phyloP scores from a whole-genome alignment of 2,888 invertebrate genomes.

The Eumerus sabulonum region DNA sequence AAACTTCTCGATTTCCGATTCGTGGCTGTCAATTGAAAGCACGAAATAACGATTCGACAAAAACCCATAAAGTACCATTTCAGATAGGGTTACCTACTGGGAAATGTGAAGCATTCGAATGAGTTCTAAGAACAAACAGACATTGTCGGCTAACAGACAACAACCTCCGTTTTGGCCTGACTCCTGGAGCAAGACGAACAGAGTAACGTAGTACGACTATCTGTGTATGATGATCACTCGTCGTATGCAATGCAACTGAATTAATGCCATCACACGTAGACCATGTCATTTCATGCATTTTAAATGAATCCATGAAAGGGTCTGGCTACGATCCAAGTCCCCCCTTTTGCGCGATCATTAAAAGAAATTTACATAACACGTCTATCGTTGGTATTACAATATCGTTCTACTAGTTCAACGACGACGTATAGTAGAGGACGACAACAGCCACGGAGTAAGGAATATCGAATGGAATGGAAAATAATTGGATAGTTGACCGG shows the following conservation, averaged over 20 bases:
- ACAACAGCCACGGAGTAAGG: conserved; percentile 26
- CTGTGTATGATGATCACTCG: conserved; percentile 63
- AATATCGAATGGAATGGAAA: conserved; percentile 53
- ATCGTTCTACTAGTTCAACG: conserved; percentile 59
- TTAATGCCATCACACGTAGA: conserved; percentile 68
- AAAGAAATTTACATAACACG: conserved; percentile 68
- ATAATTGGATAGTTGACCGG: conserved; percentile 65
- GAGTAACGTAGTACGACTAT: conserved; percentile 47
- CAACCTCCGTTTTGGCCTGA: conserved; percentile 9
- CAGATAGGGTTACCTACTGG: conserved; percentile 47
- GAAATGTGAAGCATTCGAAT: conserved; percentile 55
- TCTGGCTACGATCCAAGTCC: conserved; percentile 2
- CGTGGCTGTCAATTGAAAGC: conserved; percentile 42
- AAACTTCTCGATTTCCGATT: conserved; percentile 35
- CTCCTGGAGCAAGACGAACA: no score
- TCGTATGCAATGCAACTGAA: conserved; percentile 65
- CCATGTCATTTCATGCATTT: conserved; percentile 68
- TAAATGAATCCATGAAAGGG: conserved; percentile 66
- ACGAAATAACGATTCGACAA: conserved; percentile 59
- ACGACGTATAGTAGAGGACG: conserved; percentile 38
- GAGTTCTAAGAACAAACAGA: conserved; percentile 56
- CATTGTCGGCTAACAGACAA: not conserved
- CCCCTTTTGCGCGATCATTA: conserved; percentile 55
- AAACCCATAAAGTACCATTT: conserved; percentile 63
- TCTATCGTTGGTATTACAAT: conserved; percentile 66